Evolutionary conservation across 2,113 vertebrate species (phyloP), one percentile per base, ranked within the genome.

Genomic region (Hemibagrus wyckioides): DNA sequence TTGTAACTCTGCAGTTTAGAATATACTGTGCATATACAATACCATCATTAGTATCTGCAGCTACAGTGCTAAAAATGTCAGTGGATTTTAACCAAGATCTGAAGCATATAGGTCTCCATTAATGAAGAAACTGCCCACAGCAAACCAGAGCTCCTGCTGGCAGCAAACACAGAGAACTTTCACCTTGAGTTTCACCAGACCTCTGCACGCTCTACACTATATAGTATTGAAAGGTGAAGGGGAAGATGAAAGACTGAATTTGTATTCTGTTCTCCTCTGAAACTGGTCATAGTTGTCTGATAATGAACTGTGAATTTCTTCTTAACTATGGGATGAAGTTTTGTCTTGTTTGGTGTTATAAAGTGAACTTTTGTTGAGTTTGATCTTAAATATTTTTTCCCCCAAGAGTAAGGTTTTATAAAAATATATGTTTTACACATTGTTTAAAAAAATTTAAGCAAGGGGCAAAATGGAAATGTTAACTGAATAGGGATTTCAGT

Each of bases 61-160:
- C 76, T 85, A 30, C 4, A 33, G 50, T 36, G 19, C 44, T 50
- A 86, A 52, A 86, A 65, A 19, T 82, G 25, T 15, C 41, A 52
- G 63, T 85, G 17, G 33, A 25, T 54, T 52, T 85, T 82, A 36
- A 59, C 39, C 36, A 75, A 85, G 36, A 82, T 44, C 36, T 83
- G 41, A 83, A 67, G 61, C 50, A 11, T 59, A 44, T 2, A 7
- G 48, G 57, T 86, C 69, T 67, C 28, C 80, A 86, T 86, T 73
- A 86, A 86, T 59, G n/a, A 61, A 69, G 57, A 76, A 33, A 69
- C 80, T 80, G 61, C 75, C 81, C 73, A 86, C 88, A 80, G 61
- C 41, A 63, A 85, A n/a, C 54, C 50, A 69, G 23, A 80, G 48
- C 41, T 71, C n/a, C 63, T 75, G 41, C 63, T 71, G 41, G n/a